Evolutionary conservation across 1,140 invertebrate species (phyloP).

Genomic region (Hermetia illucens): DNA sequence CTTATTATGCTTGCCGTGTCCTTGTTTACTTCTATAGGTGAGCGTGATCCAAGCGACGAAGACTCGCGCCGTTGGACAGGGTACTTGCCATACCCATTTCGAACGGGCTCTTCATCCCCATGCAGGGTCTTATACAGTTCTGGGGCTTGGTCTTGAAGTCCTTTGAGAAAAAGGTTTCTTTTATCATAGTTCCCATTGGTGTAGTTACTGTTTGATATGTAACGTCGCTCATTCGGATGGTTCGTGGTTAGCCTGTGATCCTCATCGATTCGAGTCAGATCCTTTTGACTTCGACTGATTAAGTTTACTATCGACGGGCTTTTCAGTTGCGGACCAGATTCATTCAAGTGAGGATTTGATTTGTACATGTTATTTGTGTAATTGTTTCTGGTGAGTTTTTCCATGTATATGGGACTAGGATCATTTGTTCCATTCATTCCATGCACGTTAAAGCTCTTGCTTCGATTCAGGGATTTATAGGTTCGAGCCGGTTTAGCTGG

Average conservation of each 20-base stretch:
- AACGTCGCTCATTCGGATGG: background rate
- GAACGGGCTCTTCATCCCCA: conserved; percentile 36
- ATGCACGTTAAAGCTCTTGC: conserved; percentile 75
- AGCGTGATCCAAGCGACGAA: conserved; percentile 15
- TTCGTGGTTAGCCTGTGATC: background rate
- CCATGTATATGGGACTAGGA: conserved; percentile 31
- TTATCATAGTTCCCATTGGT: conserved; percentile 32
- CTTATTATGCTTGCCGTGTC: conserved; percentile 33
- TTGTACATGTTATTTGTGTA: conserved; percentile 40
- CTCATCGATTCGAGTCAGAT: conserved; percentile 39
- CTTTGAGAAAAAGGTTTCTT: conserved; percentile 54
- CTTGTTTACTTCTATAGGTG: conserved; percentile 27
- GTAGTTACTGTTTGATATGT: background rate
- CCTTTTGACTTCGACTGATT: conserved; percentile 64
- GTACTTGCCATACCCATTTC: conserved; percentile 28
- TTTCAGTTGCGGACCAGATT: conserved; percentile 55
- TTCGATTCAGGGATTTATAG: conserved; percentile 59
- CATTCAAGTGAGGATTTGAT: conserved; percentile 58
- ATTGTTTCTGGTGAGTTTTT: conserved; percentile 26
- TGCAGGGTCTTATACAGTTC: conserved; percentile 57
- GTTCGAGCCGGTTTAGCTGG: conserved; percentile 59
- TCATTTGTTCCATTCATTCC: conserved; percentile 34
- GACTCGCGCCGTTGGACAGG: conserved; percentile 10
- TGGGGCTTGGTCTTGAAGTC: conserved; percentile 54
- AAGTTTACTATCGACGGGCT: conserved; percentile 72